Base-by-base conservation (phyloP, 2,888 invertebrate species). In the Chrysopilus asiliformis region DNA sequence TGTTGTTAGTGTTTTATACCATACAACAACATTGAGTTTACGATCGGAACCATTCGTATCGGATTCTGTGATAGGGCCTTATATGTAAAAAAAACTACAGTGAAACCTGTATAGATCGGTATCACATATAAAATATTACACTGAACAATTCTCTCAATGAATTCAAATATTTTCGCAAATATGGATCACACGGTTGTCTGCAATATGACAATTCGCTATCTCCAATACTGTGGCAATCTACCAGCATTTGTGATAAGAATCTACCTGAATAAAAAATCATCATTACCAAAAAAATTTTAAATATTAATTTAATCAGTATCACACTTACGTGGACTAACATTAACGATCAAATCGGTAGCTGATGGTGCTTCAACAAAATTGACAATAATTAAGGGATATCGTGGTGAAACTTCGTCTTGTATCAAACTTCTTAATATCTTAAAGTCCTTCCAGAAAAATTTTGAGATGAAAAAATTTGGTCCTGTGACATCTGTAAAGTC, bases 401-500 rank as follows among this genome's bases (percentile, higher is more conserved):
- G 20, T 1, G 60, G 59, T 2, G 56, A 56, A n/a, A 56, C 55
- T 13, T 60, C 58, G 2, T 42, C 39, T 4, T 45, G 44, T 12
- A 58, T 39, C 6, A 58, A 49, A 3, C 37, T 29, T 34, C 50
- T 49, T 31, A 59, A 55, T 1, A 40, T 31, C 2, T 50, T 49
- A 33, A 55, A 56, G 34, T 59, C 53, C 0, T 51, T 42, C 19
- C 53, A 57, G 22, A 49, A 50, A 1, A 44, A 43, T 29, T 54
- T 55, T 1, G 57, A 55, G 14, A 57, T 50, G 32, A 49, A 47
- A 33, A 60, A 59, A 30, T 57, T 56, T 24, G 44, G 55, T 46
- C 64, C 57, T 0, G 74, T 76, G 14, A 68, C 61, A 39, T 79
- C 77, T 41, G 68, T 71, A 24, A 76, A 65, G 3, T 71, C 70